Base-by-base conservation (phyloP, 2,888 invertebrate genomes). In the Anagyrus pseudococci region DNA sequence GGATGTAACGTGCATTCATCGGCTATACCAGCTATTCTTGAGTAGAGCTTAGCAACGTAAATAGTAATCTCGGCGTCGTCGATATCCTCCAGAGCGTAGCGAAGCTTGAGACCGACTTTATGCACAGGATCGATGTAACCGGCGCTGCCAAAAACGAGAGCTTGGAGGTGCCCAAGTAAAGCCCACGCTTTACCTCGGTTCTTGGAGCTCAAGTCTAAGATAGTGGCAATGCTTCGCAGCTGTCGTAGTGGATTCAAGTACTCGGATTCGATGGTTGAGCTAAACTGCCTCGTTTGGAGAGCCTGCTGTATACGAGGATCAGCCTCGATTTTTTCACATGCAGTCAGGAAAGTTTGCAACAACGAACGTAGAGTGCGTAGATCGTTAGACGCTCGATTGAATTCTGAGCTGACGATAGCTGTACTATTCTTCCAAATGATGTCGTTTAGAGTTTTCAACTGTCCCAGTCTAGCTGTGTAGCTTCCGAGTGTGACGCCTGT, bases 91-190 rank as follows among this genome's bases (percentile, higher is more conserved):
- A 84, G 79, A 15, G 88, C 82, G 69, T 93, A 91, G 47, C 86
- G 79, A 10, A 89, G 84, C 81, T 92, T 92, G 0, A 94, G 78
- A 0, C 86, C 83, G 68, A 89, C 86, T 79, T 94, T 94, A 62
- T 90, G 88, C 0, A 93, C 88, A 0, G 95, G 94, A 83, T 97
- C 97, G 4, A 96, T 89, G 1, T 72, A 67, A 2, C 75, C 77
- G 2, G 78, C 60, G 53, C 75, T 77, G 0, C 71, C 64, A 64
- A 77, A 78, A 0, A 79, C 55, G 62, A 74, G 72, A 2, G 75
- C 64, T 53, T 77, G 75, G 19, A 80, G 64, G 25, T 77, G 75
- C 10, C 79, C 81, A 0, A 81, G 61, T 1, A 73, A 60, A 20
- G 75, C 60, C 80, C 79, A 80, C 3, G 71, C 69, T 58, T 68